phyloP scores from a whole-genome alignment of 23 tunicate species.

The Ciona savignyi region DNA sequence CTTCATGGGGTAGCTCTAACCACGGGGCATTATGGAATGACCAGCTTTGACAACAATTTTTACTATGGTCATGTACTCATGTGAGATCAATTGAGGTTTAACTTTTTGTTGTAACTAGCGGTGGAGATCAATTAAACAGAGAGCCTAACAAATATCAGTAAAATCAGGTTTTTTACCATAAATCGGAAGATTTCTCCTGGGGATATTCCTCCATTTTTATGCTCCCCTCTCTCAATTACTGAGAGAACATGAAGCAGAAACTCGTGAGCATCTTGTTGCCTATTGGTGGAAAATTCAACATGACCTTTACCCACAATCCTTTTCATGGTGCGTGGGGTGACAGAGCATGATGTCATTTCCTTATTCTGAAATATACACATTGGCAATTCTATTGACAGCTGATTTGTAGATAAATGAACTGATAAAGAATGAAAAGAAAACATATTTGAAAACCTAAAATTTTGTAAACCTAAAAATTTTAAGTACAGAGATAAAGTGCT shows the following conservation, averaged over 20 bases:
- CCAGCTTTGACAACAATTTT: too few relatives aligned
- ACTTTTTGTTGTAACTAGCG: too few relatives aligned
- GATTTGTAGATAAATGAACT: too few relatives aligned
- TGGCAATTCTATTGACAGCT: too few relatives aligned
- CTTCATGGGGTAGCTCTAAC: too few relatives aligned
- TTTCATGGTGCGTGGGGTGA: slow-evolving; percentile 40
- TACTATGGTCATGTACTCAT: too few relatives aligned
- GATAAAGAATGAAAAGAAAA: background rate
- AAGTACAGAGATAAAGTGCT: background rate
- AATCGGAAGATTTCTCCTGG: slow-evolving; percentile 66
- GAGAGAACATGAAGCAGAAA: slow-evolving; percentile 66
- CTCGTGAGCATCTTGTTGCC: slow-evolving; percentile 98
- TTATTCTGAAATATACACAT: too few relatives aligned
- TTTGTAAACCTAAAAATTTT: background rate
- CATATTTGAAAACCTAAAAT: background rate
- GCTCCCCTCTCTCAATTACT: slow-evolving; percentile 43
- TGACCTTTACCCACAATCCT: slow-evolving; percentile 68
- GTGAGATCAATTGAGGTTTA: too few relatives aligned
- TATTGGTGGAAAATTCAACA: slow-evolving; percentile 74
- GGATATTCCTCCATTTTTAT: slow-evolving; percentile 17
- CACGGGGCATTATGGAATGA: too few relatives aligned
- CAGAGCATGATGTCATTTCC: background rate
- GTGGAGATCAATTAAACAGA: background rate
- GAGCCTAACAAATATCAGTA: too few relatives aligned
- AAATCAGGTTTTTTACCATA: slow-evolving; percentile 41